These are phyloP conservation scores for Aricia agestis DNA, from an alignment of 1,140 invertebrate species.

Conservation along the genomic window DNA sequence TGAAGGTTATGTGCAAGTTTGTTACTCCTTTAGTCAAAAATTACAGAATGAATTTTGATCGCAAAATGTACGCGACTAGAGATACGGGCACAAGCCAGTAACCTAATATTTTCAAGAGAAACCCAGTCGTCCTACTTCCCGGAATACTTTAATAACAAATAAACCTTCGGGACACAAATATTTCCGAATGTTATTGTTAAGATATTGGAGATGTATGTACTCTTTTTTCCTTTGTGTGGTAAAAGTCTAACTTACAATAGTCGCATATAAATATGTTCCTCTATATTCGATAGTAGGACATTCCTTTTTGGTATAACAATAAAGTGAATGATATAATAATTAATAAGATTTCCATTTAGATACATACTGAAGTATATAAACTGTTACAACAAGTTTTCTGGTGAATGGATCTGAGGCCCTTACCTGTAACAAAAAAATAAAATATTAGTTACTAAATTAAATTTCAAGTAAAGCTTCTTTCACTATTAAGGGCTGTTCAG, in stretches of 20 bases:
- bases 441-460: not conserved
- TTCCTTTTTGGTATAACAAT: not conserved
- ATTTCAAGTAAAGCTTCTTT: no score
- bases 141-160: not conserved
- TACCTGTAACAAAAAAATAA: not conserved
- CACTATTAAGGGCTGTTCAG: no score
- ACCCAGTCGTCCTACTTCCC: not conserved
- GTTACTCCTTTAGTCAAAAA: no score
- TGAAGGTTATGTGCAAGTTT: no score
- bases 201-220: not conserved
- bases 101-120: not conserved
- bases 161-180: not conserved
- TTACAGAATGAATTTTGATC: no score
- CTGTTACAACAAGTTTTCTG: not conserved
- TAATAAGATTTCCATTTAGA: no score
- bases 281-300: not conserved
- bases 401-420: not conserved
- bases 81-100: not conserved
- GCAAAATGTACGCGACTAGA: no score
- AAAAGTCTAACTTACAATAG: conserved; percentile 14
- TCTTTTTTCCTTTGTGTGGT: not conserved
- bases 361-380: no score
- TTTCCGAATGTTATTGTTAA: conserved; percentile 2
- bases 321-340: no score
- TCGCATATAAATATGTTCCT: conserved; percentile 7